Evolutionary conservation across 2,888 invertebrate genomes (phyloP), one percentile per base, ranked within the genome.

Genomic region (Arge pagana): DNA sequence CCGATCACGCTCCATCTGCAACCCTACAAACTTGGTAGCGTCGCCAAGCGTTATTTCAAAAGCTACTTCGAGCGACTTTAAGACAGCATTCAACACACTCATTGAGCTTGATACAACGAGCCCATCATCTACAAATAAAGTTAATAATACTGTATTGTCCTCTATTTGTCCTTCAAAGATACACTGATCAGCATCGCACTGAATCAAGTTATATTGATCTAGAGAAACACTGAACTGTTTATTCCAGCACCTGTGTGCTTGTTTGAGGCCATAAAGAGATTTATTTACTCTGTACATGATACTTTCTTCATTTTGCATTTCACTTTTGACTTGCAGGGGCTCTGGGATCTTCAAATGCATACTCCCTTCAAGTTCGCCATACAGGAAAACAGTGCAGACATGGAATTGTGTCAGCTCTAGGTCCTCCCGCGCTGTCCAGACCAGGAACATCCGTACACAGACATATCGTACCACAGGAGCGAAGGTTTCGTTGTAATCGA

Each of bases 161-260:
- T 33, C 11, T 24, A 40, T 10, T 4, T 48, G 41, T 24, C 40
- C 21, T 24, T 26, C n/a, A 19, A 23, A 31, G 11, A 49, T 23
- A 13, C 39, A 28, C 8, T 16, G 33, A 36, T 50, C 30, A 19
- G 51, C 51, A 30, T 28, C 21, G 8, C 18, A 18, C n/a, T 41
- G 21, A 2, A 3, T 21, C 10, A 50, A 23, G 15, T 43, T 41
- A 4, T 42, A 31, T n/a, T 19, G 15, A 6, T 21, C 10, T 6
- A 41, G 28, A 5, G 31, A 16, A 26, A 11, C 23, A 3, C 30
- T 42, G 21, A 54, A 35, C 6, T 8, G 15, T 8, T 21, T 41
- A 30, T 55, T 52, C 52, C 55, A 55, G 30, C 55, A 55, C 8
- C 41, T 31, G 13, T 52, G 41, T 13, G 52, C 40, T 35, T 55